phyloP scores from a whole-genome alignment of 2,113 vertebrate species.

The Catharus minimus region DNA sequence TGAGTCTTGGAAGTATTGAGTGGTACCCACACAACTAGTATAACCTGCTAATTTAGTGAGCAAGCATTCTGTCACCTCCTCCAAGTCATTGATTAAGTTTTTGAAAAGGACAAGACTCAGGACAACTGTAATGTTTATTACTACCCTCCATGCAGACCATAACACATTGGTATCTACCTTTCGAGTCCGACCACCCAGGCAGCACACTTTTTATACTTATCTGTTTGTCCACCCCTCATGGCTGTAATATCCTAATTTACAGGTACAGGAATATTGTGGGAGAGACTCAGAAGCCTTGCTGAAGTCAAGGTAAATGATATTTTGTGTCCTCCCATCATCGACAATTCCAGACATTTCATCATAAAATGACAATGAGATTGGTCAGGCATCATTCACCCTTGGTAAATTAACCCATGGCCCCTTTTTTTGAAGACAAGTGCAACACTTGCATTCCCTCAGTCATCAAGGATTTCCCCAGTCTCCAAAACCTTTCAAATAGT shows the following conservation, averaged over 20 bases:
- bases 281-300: not conserved
- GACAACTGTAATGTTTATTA: not conserved
- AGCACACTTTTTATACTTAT: not conserved
- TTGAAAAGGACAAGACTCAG: not conserved
- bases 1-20: not conserved
- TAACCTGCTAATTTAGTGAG: not conserved
- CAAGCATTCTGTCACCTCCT: not conserved
- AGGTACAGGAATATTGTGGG: not conserved
- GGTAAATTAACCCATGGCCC: not conserved
- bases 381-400: not conserved
- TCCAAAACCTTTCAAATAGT: not conserved
- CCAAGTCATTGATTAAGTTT: not conserved
- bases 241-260: not conserved
- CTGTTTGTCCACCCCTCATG: not conserved
- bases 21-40: not conserved
- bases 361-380: not conserved
- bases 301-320: not conserved
- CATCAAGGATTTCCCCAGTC: not conserved
- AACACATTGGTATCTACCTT: not conserved
- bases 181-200: rapidly evolving
- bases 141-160: not conserved
- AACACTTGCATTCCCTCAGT: not conserved
- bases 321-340: not conserved
- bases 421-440: not conserved
- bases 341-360: not conserved